These are phyloP conservation scores for Centropus unirufus DNA, from an alignment of 2,113 vertebrate species.

Conservation along the genomic window DNA sequence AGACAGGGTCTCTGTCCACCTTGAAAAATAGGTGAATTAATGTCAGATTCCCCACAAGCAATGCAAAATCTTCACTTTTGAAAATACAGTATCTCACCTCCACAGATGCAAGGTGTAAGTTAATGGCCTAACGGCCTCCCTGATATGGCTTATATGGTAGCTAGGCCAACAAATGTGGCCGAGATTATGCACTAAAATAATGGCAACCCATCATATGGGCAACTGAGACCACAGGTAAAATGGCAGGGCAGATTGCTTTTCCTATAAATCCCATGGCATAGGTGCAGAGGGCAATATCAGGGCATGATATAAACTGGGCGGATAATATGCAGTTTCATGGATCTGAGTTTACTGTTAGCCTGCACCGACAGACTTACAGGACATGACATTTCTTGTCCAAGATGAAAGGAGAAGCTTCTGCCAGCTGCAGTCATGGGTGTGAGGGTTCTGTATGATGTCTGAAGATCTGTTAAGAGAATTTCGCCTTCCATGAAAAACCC, in stretches of 20 bases:
- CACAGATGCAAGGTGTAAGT: neutral
- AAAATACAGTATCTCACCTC: neutral
- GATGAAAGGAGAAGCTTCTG: neutral
- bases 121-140: neutral
- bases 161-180: neutral
- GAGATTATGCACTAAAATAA: neutral
- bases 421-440: neutral
- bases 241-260: neutral
- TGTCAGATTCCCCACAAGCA: neutral
- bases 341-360: neutral
- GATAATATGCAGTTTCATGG: neutral
- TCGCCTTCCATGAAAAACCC: neutral
- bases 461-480: neutral
- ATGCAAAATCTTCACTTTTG: neutral
- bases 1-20: neutral
- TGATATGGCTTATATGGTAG: neutral
- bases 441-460: neutral
- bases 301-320: neutral
- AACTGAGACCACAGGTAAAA: neutral
- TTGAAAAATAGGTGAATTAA: rapidly evolving
- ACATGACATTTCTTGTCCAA: neutral
- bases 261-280: neutral
- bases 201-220: neutral
- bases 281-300: neutral
- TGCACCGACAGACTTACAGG: neutral